Base-by-base conservation (phyloP, 2,888 invertebrate species). In the Synanthedon vespiformis region DNA sequence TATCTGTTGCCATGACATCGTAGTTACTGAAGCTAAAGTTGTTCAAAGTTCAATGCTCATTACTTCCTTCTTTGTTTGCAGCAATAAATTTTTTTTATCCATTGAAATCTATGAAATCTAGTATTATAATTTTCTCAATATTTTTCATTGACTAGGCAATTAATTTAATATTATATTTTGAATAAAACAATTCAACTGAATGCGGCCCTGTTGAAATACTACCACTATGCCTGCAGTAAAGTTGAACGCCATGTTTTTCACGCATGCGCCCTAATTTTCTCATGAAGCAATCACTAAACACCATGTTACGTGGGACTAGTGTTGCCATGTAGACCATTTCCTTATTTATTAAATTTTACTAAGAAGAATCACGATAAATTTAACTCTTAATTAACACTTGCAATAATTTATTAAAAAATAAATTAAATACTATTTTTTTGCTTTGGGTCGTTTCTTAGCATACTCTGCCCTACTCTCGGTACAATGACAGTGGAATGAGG, bases 221-320 rank as follows among this genome's bases (percentile, higher is more conserved):
- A 63, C 71, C 70, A 73, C 79, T 80, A 82, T 75, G 79, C 81
- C 83, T 76, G 79, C 79, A 78, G 72, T 71, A 71, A 77, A 75
- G 72, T 72, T 73, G 34, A 72, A 70, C 70, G 83, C 83, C 83
- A 85, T 84, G 63, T 80, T 82, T 77, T 75, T 61, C 73, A 69
- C 86, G 86, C 86, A 83, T 85, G 86, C 86, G 86, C 75, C 53
- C 53, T 60, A 61, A 68, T 67, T 72, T 70, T 68, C 69, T 61
- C 63, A 62, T 61, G 65, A 68, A 68, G 74, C 72, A 83, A 83
- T 84, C 80, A 78, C 81, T 85, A 82, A 52, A 73, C 67, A 62
- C 65, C 61, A 57, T 58, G 60, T 66, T 68, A 71, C 66, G 66
- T 69, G 59, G 56, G 52, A 52, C 22, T 51, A 55, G 67, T 68